Percentiles rank a stretch among this genome's conserved stretches.
Conservation (phyloP, 2,888 invertebrate species). For the Paralinhomoeus sp. region DNA sequence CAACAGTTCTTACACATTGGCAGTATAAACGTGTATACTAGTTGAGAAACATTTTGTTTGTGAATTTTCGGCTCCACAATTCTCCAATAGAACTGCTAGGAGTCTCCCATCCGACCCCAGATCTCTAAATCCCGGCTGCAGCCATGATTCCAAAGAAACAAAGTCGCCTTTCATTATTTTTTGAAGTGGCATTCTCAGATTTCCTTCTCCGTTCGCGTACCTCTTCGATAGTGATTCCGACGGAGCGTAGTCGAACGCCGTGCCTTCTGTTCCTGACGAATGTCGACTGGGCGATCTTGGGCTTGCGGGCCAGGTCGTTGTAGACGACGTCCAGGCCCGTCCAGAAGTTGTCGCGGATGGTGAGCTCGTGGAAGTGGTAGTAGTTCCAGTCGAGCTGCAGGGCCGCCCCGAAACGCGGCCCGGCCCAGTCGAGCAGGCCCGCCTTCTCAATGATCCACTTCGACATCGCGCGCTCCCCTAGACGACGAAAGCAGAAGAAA, state of each 20-base stretch:
- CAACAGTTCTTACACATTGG: too few species aligned
- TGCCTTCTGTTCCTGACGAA: conserved; percentile 31
- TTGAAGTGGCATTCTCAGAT: too few species aligned
- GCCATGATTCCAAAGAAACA: too few species aligned
- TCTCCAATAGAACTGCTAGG: too few species aligned
- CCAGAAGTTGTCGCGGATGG: conserved; percentile 54
- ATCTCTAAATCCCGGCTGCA: too few species aligned
- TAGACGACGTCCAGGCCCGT: conserved; percentile 81
- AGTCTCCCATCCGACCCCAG: too few species aligned
- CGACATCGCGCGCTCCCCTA: conserved; percentile 60
- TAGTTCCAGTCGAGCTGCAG: conserved; percentile 38
- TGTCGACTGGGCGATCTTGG: conserved; percentile 15
- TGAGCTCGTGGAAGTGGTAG: conserved; percentile 27
- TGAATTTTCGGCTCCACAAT: too few species aligned
- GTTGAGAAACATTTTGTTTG: too few species aligned
- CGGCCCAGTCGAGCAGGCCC: conserved; percentile 61
- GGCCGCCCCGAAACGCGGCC: conserved; percentile 26
- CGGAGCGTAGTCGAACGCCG: conserved; percentile 38
- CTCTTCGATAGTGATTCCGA: conserved; percentile 33
- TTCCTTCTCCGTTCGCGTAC: too few species aligned
- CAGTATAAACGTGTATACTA: too few species aligned
- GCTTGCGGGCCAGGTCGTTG: conserved; percentile 61
- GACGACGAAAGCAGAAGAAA: too few species aligned
- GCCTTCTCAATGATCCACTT: conserved; percentile 69
- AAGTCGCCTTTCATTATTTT: too few species aligned